Percentiles rank a stretch among this genome's conserved stretches.
These are phyloP conservation scores for Bradypodion pumilum DNA, from an alignment of 2,797 vertebrate species.

Conservation along the genomic window DNA sequence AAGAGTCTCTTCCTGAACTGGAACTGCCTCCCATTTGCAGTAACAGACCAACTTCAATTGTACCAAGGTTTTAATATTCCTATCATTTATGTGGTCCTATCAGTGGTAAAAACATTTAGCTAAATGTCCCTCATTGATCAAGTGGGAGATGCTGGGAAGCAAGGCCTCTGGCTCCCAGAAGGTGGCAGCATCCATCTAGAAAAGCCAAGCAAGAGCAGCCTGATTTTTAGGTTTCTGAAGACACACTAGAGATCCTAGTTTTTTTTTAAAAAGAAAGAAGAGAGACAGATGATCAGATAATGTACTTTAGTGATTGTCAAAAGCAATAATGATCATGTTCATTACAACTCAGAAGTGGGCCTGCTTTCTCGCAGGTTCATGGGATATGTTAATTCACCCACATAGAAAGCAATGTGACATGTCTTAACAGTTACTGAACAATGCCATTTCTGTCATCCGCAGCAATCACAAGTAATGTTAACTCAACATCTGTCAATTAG, in stretches of 20 bases:
- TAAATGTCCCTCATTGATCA: constrained; percentile 9
- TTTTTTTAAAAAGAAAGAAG: constrained; percentile 25
- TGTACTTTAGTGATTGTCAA: constrained; percentile 69
- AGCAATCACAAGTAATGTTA: constrained; percentile 40
- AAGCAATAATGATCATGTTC: constrained; percentile 71
- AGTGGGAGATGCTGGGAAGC: constrained; percentile 31
- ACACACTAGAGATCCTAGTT: constrained; percentile 51
- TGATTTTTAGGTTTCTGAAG: constrained; percentile 47
- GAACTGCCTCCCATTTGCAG: no score
- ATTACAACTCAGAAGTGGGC: constrained; percentile 69
- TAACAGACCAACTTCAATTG: no score
- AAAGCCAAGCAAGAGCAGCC: constrained; percentile 21
- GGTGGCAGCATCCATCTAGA: constrained; percentile 71
- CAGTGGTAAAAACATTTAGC: not conserved
- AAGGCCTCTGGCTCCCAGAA: constrained; percentile 59
- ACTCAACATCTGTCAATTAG: constrained; percentile 6
- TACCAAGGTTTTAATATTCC: not conserved
- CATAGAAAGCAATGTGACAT: constrained; percentile 59
- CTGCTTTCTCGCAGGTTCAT: constrained; percentile 63
- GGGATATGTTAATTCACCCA: constrained; percentile 64
- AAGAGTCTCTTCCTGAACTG: no score
- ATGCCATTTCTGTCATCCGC: constrained; percentile 58
- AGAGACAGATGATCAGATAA: constrained; percentile 63
- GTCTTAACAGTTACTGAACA: constrained; percentile 51
- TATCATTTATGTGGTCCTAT: not conserved